Evolutionary conservation across 2,888 invertebrate genomes (phyloP).

Genomic region (Drosophila conformis): DNA sequence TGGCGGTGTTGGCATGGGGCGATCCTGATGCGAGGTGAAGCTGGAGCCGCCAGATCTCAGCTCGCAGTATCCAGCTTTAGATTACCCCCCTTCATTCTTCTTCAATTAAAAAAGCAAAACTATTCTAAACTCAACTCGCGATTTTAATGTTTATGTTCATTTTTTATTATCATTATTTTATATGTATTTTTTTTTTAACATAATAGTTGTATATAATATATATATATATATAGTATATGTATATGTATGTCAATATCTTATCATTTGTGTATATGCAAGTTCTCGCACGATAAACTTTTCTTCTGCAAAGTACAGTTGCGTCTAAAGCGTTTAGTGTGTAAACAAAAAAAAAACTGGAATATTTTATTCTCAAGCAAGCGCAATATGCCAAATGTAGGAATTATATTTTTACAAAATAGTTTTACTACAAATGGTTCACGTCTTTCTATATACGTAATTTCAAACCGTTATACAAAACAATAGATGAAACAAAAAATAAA

Average conservation of each 20-base stretch:
- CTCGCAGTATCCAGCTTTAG: slow-evolving; percentile 23
- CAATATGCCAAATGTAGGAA: slow-evolving; percentile 17
- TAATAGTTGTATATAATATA: slow-evolving; percentile 69
- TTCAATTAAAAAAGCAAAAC: not conserved
- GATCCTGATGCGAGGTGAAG: slow-evolving; percentile 70
- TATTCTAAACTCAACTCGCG: not conserved
- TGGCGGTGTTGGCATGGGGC: slow-evolving; percentile 36
- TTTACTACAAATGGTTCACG: slow-evolving; percentile 9
- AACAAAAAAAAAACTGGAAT: slow-evolving; percentile 20
- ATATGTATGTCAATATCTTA: slow-evolving; percentile 53
- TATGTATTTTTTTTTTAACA: slow-evolving; percentile 62
- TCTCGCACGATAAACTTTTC: slow-evolving; percentile 30
- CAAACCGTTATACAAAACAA: slow-evolving; percentile 45
- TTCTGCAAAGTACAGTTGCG: slow-evolving; percentile 42
- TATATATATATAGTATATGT: slow-evolving; percentile 30
- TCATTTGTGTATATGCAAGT: slow-evolving; percentile 40
- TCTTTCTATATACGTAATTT: slow-evolving; percentile 8
- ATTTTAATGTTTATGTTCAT: slow-evolving; percentile 14
- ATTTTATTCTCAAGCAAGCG: slow-evolving; percentile 18
- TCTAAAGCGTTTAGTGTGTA: slow-evolving; percentile 22
- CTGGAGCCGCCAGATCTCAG: slow-evolving; percentile 66
- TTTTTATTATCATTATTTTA: slow-evolving; percentile 36
- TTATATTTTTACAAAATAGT: slow-evolving; percentile 26
- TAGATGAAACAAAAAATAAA: slow-evolving; percentile 9
- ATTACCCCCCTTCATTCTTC: not conserved